Base-by-base conservation (phyloP, 2,888 invertebrate genomes). In the Dynastes grantii region DNA sequence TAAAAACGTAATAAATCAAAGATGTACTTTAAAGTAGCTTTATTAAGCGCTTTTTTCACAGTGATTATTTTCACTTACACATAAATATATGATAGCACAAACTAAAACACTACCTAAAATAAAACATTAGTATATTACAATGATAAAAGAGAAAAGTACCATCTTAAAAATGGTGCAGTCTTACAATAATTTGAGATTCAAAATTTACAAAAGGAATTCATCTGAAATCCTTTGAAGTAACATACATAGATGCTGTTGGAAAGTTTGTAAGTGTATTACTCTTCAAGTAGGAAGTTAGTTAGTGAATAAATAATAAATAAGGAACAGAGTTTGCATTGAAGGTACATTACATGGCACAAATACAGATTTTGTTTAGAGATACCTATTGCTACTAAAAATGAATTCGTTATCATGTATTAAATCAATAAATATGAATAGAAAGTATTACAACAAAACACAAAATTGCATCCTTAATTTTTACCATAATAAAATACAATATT, bases 121-220 rank as follows among this genome's bases (percentile, higher is more conserved):
- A 68, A 55, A 76, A 76, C 22, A 16, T 29, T 13, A 67, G 22
- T 51, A 32, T 55, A 40, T 61, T 75, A 75, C 73, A 75, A 58
- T n/a, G 45, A 61, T 75, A 75, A 45, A 73, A 75, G 55, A 75
- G 58, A 61, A 49, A 64, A 78, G 78, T 81, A 81, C 80, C 77
- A 78, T 82, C 80, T 82, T 79, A 76, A 79, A 80, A 79, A 81
- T 79, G 79, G 78, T 81, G 80, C 82, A 82, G 82, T 82, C 82
- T 82, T 81, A 81, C 76, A 78, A 78, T 77, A 80, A 81, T 77
- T 77, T 76, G 58, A 76, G 73, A 75, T 75, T 75, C 73, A 61
- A 55, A 58, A 61, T 55, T 37, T 45, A 22, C 61, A 45, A 22
- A 68, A 68, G 27, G 51, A 27, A 29, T 29, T 49, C 13, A 29